Conservation (phyloP, 2,888 invertebrate genomes). For the Dendrolimus pini region DNA sequence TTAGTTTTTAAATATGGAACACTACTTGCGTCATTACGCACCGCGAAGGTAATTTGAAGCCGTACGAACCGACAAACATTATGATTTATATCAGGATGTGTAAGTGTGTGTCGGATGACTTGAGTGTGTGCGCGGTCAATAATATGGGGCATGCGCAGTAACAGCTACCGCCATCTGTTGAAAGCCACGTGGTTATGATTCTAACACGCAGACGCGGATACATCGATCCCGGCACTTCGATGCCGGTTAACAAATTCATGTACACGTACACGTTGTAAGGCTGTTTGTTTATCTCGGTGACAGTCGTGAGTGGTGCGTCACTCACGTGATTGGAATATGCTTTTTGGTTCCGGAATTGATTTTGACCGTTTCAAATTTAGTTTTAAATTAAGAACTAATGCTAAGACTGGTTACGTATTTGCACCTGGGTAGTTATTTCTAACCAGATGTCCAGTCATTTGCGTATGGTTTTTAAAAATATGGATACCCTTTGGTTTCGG, state of each 20-base stretch:
- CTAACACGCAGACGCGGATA: slow-evolving; percentile 43
- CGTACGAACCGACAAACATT: slow-evolving; percentile 56
- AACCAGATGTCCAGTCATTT: too few relatives aligned
- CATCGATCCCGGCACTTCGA: slow-evolving; percentile 69
- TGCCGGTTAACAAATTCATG: slow-evolving; percentile 63
- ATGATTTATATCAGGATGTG: slow-evolving; percentile 56
- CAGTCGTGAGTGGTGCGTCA: not conserved
- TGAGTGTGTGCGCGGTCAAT: slow-evolving; percentile 56
- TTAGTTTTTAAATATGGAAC: slow-evolving; percentile 27
- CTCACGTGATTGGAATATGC: not conserved
- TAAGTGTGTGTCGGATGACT: slow-evolving; percentile 21
- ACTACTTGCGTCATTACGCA: slow-evolving; percentile 58
- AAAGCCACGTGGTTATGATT: slow-evolving; percentile 47
- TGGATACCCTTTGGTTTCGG: too few relatives aligned
- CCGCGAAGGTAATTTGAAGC: slow-evolving; percentile 60
- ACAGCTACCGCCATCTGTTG: slow-evolving; percentile 65
- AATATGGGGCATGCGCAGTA: slow-evolving; percentile 59
- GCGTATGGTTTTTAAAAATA: too few relatives aligned
- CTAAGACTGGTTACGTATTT: too few relatives aligned
- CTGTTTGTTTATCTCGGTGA: slow-evolving; percentile 14
- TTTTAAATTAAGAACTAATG: not conserved
- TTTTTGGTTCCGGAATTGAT: not conserved
- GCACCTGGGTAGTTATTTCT: too few relatives aligned
- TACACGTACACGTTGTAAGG: slow-evolving; percentile 36
- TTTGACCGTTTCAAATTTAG: not conserved